A percentile compares a stretch with the other conserved stretches of the same genome.
phyloP scores from a whole-genome alignment of 2,888 invertebrate genomes.

The Calameuta idolon region DNA sequence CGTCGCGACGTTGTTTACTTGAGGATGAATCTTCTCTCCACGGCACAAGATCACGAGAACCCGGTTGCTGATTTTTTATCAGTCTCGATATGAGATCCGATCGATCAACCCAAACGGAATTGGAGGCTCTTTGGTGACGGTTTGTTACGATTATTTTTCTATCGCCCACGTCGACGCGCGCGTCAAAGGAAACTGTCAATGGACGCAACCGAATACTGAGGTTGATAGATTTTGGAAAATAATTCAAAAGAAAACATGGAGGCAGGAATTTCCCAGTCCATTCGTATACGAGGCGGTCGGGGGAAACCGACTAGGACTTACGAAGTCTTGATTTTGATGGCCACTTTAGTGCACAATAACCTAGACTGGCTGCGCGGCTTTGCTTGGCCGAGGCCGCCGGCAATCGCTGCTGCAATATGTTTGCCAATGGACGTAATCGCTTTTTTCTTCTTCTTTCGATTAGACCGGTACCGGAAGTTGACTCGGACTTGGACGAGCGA shows the following conservation, averaged over 20 bases:
- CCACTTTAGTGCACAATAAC: conserved; percentile 36
- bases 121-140: not conserved
- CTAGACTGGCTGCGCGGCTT: conserved; percentile 18
- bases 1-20: not conserved
- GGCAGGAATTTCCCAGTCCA: conserved; percentile 12
- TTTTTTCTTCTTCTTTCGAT: not conserved
- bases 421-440: conserved; percentile 21
- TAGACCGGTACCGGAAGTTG: not conserved
- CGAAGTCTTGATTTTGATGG: conserved; percentile 34
- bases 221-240: not conserved
- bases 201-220: not conserved
- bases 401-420: conserved; percentile 24
- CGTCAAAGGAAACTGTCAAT: not conserved
- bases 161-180: not conserved
- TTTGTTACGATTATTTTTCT: not conserved
- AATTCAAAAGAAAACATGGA: not conserved
- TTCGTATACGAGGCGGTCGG: conserved; percentile 6
- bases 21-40: not conserved
- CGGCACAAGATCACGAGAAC: not conserved
- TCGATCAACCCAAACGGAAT: not conserved
- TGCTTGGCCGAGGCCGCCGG: conserved; percentile 13
- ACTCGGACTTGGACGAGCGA: not conserved
- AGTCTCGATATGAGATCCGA: not conserved
- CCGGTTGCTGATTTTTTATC: not conserved
- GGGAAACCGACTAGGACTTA: conserved; percentile 1